phyloP scores from a whole-genome alignment of 2,888 invertebrate species.

The Tortrix viridana region DNA sequence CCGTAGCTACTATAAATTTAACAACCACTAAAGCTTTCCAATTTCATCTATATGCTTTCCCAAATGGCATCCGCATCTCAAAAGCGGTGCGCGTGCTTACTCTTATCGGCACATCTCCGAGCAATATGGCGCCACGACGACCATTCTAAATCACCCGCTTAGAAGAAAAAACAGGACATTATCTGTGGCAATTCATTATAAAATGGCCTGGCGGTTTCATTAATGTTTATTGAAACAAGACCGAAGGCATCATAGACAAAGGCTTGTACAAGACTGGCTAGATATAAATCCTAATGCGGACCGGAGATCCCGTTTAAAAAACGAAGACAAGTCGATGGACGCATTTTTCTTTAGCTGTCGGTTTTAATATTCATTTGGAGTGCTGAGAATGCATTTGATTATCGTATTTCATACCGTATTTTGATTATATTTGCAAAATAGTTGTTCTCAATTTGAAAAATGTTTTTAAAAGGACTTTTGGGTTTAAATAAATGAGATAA shows the following conservation, averaged over 20 bases:
- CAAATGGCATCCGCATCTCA: conserved; percentile 42
- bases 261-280: conserved; percentile 20
- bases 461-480: too few relatives aligned
- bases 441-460: too few relatives aligned
- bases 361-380: conserved; percentile 2
- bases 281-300: conserved; percentile 22
- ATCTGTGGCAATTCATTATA: conserved; percentile 48
- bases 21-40: conserved; percentile 33
- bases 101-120: conserved; percentile 57
- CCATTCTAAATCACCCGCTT: conserved; percentile 62
- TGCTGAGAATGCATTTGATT: neutral
- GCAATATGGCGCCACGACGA: conserved; percentile 63
- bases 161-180: conserved; percentile 51
- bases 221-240: conserved; percentile 37
- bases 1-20: conserved; percentile 18
- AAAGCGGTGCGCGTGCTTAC: conserved; percentile 34
- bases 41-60: conserved; percentile 40
- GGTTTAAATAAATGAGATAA: too few relatives aligned
- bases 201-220: conserved; percentile 38
- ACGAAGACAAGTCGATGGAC: conserved; percentile 14
- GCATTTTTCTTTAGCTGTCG: neutral
- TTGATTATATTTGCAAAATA: neutral
- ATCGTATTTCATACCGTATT: neutral
- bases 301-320: conserved; percentile 23
- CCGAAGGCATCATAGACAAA: conserved; percentile 25